phyloP scores from a whole-genome alignment of 2,113 vertebrate species.

The Alexandromys fortis region DNA sequence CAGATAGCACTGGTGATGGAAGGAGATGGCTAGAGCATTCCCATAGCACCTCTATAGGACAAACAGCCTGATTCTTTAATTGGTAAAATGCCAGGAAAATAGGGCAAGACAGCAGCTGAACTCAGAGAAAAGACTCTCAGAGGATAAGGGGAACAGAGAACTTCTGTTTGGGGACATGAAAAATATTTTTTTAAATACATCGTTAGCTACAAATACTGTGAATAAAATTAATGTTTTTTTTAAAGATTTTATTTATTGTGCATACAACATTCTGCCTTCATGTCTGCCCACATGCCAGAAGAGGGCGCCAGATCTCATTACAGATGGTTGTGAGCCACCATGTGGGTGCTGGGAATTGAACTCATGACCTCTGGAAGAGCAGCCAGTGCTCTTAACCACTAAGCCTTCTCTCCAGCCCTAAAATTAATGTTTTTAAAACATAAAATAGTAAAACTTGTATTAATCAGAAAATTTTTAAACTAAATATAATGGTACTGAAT shows the following conservation, averaged over 20 bases:
- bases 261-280: too few species aligned
- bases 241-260: too few species aligned
- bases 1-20: not conserved
- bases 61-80: rapidly evolving
- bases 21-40: too few species aligned
- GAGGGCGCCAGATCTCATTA: too few species aligned
- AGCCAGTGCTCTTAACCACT: too few species aligned
- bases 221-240: not conserved
- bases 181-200: not conserved
- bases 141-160: not conserved
- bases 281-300: too few species aligned
- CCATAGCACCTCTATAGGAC: rapidly evolving
- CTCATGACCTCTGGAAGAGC: too few species aligned
- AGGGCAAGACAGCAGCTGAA: not conserved
- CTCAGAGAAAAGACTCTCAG: not conserved
- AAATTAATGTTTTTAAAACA: not conserved
- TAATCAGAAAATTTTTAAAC: not conserved
- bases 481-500: not conserved
- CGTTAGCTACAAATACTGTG: not conserved
- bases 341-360: too few species aligned
- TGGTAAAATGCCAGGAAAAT: not conserved
- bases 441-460: not conserved
- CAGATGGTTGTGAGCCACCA: too few species aligned
- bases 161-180: not conserved
- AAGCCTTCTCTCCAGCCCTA: too few species aligned